Conservation (phyloP, 2,888 invertebrate genomes). For the Endotricha flammealis region DNA sequence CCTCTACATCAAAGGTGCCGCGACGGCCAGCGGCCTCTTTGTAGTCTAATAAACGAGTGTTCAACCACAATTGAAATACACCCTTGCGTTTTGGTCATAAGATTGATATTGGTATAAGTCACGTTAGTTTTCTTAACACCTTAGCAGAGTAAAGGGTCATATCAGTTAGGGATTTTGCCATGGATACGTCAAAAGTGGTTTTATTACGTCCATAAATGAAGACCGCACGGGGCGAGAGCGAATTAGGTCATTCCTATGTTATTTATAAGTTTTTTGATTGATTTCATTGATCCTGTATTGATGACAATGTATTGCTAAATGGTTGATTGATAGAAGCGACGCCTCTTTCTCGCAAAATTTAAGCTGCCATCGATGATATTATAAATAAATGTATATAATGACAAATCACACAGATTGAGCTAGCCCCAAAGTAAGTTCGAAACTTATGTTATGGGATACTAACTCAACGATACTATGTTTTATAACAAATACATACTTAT, state of each 20-base stretch:
- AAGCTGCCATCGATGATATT: too few relatives aligned
- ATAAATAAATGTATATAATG: too few relatives aligned
- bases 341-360: too few relatives aligned
- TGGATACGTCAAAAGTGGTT: constrained; percentile 78
- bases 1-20: constrained; percentile 68
- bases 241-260: constrained; percentile 59
- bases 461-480: too few relatives aligned
- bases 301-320: constrained; percentile 8
- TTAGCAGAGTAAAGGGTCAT: constrained; percentile 69
- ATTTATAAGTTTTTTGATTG: constrained; percentile 33
- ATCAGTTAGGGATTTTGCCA: constrained; percentile 78
- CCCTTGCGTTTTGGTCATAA: constrained; percentile 17
- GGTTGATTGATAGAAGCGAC: constrained; percentile 2
- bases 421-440: too few relatives aligned
- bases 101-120: constrained; percentile 20
- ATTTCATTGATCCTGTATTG: constrained; percentile 26
- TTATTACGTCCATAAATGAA: constrained; percentile 73
- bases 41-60: constrained; percentile 68
- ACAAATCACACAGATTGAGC: too few relatives aligned
- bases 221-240: constrained; percentile 59
- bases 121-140: constrained; percentile 63
- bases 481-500: too few relatives aligned
- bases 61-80: constrained; percentile 16
- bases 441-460: too few relatives aligned
- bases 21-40: constrained; percentile 64